Conservation (phyloP, 2,797 vertebrate species). For the Morus bassanus region DNA sequence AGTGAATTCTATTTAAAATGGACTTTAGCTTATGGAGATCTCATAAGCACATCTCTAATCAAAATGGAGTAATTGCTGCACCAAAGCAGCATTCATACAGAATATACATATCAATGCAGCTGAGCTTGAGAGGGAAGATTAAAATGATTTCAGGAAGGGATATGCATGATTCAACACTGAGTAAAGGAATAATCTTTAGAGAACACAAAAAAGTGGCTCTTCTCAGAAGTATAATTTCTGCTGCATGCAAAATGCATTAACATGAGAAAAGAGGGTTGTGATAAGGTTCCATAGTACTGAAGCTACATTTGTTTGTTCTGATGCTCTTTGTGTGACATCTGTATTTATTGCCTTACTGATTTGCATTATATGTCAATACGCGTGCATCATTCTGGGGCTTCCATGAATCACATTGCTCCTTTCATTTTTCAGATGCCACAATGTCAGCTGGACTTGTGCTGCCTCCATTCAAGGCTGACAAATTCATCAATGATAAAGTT, state of each 20-base stretch:
- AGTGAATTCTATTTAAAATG: not conserved
- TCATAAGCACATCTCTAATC: constrained; percentile 1
- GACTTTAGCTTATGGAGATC: not conserved
- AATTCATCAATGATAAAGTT: not conserved
- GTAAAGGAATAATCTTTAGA: constrained; percentile 32
- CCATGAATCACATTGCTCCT: not conserved
- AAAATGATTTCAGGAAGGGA: constrained; percentile 35
- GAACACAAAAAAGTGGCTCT: constrained; percentile 26
- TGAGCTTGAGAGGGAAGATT: constrained; percentile 36
- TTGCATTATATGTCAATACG: not conserved
- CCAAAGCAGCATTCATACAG: not conserved
- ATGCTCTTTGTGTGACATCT: not conserved
- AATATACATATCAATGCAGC: constrained; percentile 16
- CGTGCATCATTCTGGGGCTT: not conserved
- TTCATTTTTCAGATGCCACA: not conserved
- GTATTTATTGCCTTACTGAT: not conserved
- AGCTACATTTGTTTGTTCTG: not conserved
- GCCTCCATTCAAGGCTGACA: not conserved
- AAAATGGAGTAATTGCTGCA: constrained; percentile 36
- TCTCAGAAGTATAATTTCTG: constrained; percentile 17
- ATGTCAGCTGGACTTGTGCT: not conserved
- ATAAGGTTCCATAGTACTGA: not conserved
- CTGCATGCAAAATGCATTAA: constrained; percentile 3
- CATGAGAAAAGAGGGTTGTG: not conserved
- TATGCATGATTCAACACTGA: constrained; percentile 41